Evolutionary conservation across 2,888 invertebrate species (phyloP).

Genomic region (Melikaiella ostensackeni): DNA sequence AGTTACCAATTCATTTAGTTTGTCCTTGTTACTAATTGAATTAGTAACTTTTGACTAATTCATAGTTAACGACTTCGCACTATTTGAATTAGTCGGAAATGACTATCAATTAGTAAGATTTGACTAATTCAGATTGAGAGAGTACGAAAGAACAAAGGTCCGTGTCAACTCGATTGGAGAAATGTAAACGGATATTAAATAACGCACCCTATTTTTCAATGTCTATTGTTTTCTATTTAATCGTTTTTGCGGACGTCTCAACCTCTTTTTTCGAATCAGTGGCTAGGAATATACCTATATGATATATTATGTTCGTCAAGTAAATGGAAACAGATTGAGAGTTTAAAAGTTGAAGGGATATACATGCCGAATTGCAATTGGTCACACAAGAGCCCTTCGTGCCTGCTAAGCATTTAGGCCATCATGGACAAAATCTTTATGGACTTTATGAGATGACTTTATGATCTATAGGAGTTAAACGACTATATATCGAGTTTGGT

Average conservation of each 20-base stretch:
- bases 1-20: no score
- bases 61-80: no score
- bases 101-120: no score
- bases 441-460: conserved; percentile 46
- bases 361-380: conserved; percentile 57
- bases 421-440: conserved; percentile 32
- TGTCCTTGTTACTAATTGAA: no score
- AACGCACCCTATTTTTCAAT: not conserved
- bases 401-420: conserved; percentile 27
- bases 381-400: conserved; percentile 55
- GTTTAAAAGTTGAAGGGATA: conserved; percentile 42
- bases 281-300: not conserved
- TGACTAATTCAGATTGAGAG: no score
- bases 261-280: not conserved
- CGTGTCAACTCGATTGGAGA: not conserved
- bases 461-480: conserved; percentile 44
- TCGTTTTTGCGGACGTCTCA: not conserved
- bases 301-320: not conserved
- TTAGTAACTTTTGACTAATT: no score
- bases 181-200: not conserved
- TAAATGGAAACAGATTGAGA: conserved; percentile 53
- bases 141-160: not conserved
- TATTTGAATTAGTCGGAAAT: no score
- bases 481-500: conserved; percentile 47
- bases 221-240: conserved; percentile 1